phyloP scores from a whole-genome alignment of 2,888 invertebrate genomes.

The Eupithecia abbreviata region DNA sequence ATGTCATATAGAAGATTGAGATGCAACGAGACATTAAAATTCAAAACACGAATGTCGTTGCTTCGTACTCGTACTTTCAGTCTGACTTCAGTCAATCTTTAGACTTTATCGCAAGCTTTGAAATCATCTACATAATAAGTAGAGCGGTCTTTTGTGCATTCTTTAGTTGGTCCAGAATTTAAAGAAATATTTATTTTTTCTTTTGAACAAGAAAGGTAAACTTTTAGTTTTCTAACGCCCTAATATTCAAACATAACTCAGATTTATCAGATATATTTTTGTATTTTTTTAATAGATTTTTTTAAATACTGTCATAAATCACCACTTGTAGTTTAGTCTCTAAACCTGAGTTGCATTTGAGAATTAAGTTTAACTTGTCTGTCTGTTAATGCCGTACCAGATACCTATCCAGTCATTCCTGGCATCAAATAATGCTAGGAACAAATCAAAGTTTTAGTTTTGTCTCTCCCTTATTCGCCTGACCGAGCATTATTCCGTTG shows the following conservation, averaged over 20 bases:
- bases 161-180: neutral
- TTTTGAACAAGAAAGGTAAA: neutral
- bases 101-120: slow-evolving; percentile 7
- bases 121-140: slow-evolving; percentile 9
- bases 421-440: neutral
- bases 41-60: slow-evolving; percentile 13
- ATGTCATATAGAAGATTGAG: slow-evolving; percentile 20
- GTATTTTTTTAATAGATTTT: too few species aligned
- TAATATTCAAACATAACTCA: neutral
- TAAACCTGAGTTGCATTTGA: neutral
- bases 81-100: too few species aligned
- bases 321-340: too few species aligned
- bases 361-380: neutral
- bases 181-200: neutral
- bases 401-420: neutral
- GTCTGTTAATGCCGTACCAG: neutral
- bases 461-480: neutral
- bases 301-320: too few species aligned
- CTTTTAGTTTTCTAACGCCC: too few species aligned
- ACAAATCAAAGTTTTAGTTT: neutral
- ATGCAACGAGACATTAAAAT: slow-evolving; percentile 33
- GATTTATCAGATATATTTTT: neutral
- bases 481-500: neutral
- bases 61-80: slow-evolving; percentile 17
- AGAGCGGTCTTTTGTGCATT: neutral